Evolutionary conservation across 2,113 vertebrate species (phyloP).

Genomic region (Hirundichthys speculiger): DNA sequence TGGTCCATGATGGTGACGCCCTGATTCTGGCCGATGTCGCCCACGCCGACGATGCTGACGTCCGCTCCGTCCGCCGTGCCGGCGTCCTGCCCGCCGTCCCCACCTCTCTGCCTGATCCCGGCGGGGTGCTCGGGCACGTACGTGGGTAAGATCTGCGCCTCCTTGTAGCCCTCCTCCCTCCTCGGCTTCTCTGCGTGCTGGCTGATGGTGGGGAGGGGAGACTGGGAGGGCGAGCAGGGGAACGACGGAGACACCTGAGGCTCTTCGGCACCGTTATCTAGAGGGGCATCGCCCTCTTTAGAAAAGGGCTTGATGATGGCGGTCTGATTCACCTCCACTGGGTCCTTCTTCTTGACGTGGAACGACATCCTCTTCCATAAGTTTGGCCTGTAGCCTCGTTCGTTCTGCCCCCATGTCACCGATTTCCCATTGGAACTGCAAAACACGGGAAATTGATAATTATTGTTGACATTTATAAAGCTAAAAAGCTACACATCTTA

Average conservation of each 20-base stretch:
- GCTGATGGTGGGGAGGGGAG: constrained; percentile 85
- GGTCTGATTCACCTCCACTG: constrained; percentile 89
- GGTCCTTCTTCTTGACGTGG: constrained; percentile 95
- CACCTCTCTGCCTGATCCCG: constrained; percentile 44
- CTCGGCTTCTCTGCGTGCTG: constrained; percentile 81
- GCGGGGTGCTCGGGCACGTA: constrained; percentile 81
- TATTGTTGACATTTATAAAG: too few species aligned
- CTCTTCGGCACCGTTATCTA: constrained; percentile 78
- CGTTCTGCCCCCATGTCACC: constrained; percentile 91
- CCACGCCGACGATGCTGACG: constrained; percentile 60
- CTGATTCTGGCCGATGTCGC: constrained; percentile 82
- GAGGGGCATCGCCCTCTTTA: constrained; percentile 81
- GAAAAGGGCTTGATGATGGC: constrained; percentile 98
- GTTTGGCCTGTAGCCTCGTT: constrained; percentile 89
- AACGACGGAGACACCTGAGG: constrained; percentile 83
- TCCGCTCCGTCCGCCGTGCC: constrained; percentile 24
- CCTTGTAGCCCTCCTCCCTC: constrained; percentile 76
- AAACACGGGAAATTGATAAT: constrained; percentile 10
- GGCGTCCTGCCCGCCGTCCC: constrained; percentile 21
- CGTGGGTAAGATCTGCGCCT: constrained; percentile 69
- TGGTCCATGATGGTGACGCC: constrained; percentile 96
- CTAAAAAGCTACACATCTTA: too few species aligned
- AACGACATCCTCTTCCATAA: constrained; percentile 96
- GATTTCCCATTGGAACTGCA: constrained; percentile 95
- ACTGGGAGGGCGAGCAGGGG: constrained; percentile 82